These are phyloP conservation scores for Virgularia gustaviana DNA, from an alignment of 92 coral and sea anemone genomes.

Conservation along the genomic window DNA sequence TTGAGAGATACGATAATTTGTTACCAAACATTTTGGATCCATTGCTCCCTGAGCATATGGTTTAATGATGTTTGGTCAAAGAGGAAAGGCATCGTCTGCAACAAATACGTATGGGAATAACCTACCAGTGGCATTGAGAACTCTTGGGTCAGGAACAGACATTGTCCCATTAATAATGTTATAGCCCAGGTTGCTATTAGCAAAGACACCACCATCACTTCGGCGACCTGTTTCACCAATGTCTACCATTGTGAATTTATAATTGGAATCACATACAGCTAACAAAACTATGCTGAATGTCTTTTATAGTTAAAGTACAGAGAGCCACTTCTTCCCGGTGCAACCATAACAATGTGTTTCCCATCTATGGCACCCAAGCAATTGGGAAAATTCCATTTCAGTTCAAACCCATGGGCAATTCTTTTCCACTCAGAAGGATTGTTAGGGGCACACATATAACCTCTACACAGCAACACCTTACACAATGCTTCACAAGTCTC, in stretches of 20 bases:
- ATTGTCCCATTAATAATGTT: neutral
- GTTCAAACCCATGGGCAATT: neutral
- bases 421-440: neutral
- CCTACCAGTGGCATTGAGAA: neutral
- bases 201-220: neutral
- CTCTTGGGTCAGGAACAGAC: neutral
- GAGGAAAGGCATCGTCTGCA: no score
- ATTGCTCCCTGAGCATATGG: neutral
- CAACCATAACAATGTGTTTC: neutral
- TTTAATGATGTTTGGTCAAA: neutral
- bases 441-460: neutral
- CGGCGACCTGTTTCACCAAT: neutral
- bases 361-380: constrained; percentile 7
- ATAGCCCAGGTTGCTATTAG: neutral
- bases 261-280: neutral
- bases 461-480: neutral
- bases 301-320: neutral
- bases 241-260: neutral
- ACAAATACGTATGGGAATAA: neutral
- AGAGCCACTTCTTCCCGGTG: neutral
- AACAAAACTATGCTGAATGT: neutral
- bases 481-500: constrained; percentile 14
- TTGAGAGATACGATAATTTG: neutral
- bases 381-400: neutral
- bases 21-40: neutral